phyloP scores from a whole-genome alignment of 2,888 invertebrate species.

The Ormia ochracea region DNA sequence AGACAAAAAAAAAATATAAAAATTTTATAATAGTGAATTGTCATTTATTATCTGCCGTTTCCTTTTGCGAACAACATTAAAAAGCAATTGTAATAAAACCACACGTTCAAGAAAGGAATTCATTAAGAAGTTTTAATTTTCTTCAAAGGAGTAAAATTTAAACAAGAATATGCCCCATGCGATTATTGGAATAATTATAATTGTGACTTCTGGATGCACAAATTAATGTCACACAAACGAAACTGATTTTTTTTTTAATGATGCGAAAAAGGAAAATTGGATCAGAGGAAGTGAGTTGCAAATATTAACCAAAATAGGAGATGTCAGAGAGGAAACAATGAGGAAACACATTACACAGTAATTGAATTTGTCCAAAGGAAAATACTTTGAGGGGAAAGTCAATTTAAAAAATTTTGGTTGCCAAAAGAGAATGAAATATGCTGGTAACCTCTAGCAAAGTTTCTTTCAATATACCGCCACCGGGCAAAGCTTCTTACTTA shows the following conservation, averaged over 20 bases:
- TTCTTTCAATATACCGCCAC: no score
- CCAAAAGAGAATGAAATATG: no score
- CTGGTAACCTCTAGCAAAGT: no score
- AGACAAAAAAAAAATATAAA: constrained; percentile 37
- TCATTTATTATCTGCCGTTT: neutral
- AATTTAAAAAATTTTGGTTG: no score
- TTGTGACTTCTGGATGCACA: neutral
- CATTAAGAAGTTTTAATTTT: neutral
- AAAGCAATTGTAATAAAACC: neutral
- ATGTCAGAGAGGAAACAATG: no score
- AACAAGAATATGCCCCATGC: neutral
- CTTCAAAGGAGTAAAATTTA: neutral
- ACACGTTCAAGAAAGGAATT: constrained; percentile 39
- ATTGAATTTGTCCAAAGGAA: no score
- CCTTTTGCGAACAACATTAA: constrained; percentile 4
- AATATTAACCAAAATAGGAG: no score
- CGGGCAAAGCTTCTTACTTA: no score
- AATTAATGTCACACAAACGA: neutral
- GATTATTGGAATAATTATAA: neutral
- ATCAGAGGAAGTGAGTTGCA: no score
- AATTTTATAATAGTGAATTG: constrained; percentile 45
- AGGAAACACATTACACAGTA: no score
- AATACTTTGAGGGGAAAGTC: no score
- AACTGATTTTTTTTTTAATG: neutral
- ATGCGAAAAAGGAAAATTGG: no score